Conservation (phyloP, 35 echinoderm and acorn worm genomes). For the Stichopus chloronotus region DNA sequence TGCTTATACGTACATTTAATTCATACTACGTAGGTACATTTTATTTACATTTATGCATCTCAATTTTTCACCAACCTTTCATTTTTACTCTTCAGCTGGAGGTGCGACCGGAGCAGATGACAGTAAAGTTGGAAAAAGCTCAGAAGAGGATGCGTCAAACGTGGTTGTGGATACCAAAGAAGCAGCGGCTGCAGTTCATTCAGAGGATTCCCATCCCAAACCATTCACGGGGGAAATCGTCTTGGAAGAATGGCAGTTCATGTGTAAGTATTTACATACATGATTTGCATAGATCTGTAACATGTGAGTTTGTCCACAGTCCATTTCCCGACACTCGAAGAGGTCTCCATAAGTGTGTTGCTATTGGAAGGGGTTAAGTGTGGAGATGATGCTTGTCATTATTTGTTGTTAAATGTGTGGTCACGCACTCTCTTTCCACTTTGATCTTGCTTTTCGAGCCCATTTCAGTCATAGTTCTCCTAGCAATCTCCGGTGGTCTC, state of each 20-base stretch:
- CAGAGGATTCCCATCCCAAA: constrained; percentile 31
- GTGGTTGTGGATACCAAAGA: not conserved
- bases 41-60: too few relatives aligned
- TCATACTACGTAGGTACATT: too few relatives aligned
- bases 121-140: not conserved
- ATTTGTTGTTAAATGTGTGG: too few relatives aligned
- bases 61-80: not conserved
- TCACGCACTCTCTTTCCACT: too few relatives aligned
- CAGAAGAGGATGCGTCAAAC: not conserved
- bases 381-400: not conserved
- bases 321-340: too few relatives aligned
- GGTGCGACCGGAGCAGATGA: not conserved
- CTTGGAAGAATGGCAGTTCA: constrained; percentile 63
- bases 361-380: too few relatives aligned
- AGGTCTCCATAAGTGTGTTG: too few relatives aligned
- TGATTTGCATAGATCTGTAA: not conserved
- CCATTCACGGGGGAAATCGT: constrained; percentile 58
- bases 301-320: too few relatives aligned
- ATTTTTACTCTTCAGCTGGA: not conserved
- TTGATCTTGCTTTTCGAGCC: too few relatives aligned
- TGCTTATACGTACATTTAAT: too few relatives aligned
- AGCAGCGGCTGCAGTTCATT: constrained; percentile 19
- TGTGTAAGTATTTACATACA: constrained; percentile 36
- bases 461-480: too few relatives aligned
- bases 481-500: too few relatives aligned